phyloP scores from a whole-genome alignment of 2,888 invertebrate species.

The Deroplatys truncata region DNA sequence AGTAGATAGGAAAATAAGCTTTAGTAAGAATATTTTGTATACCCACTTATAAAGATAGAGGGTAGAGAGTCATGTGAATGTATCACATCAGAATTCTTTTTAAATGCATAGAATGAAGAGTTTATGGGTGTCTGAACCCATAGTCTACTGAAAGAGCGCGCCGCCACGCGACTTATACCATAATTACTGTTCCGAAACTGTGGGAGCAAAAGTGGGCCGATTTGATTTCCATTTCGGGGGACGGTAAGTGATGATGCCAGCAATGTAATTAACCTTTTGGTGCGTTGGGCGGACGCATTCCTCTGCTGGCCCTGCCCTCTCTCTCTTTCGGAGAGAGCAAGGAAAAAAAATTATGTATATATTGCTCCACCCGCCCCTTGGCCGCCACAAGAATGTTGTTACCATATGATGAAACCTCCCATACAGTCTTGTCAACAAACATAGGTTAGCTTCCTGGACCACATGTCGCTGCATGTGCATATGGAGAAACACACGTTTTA shows the following conservation, averaged over 20 bases:
- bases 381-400: background rate
- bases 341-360: background rate
- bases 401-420: background rate
- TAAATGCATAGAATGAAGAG: no score
- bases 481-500: no score
- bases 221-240: background rate
- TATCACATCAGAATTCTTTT: no score
- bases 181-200: background rate
- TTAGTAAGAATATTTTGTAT: no score
- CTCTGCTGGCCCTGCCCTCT: background rate
- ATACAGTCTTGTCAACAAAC: background rate
- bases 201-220: background rate
- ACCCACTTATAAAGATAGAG: no score
- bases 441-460: background rate
- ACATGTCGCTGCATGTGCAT: background rate
- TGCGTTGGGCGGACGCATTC: background rate
- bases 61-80: no score
- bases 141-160: background rate
- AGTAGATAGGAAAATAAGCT: no score
- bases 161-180: background rate
- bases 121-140: no score
- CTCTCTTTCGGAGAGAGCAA: background rate
- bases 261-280: background rate
- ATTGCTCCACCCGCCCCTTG: background rate
- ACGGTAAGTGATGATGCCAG: background rate